phyloP scores from a whole-genome alignment of 2,797 vertebrate genomes.

The Zalophus californianus region DNA sequence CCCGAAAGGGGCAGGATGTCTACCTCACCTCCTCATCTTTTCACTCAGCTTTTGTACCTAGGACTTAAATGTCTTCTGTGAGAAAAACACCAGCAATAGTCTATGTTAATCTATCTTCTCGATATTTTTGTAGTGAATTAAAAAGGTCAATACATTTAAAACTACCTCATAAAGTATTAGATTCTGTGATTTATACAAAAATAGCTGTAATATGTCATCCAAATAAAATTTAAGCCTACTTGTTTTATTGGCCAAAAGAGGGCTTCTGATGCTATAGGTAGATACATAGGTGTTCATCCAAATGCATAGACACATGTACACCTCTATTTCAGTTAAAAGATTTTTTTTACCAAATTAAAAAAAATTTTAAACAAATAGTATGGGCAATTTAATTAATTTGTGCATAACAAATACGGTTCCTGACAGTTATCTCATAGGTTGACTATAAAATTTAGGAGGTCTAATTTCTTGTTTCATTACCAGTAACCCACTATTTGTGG shows the following conservation, averaged over 20 bases:
- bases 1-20: rapidly evolving
- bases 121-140: not conserved
- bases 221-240: not conserved
- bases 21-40: not conserved
- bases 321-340: not conserved
- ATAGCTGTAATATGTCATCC: not conserved
- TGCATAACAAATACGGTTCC: not conserved
- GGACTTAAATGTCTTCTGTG: not conserved
- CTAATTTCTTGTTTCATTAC: not conserved
- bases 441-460: not conserved
- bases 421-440: not conserved
- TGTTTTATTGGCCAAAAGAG: not conserved
- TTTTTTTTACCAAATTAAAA: not conserved
- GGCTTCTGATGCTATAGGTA: not conserved
- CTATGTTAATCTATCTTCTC: not conserved
- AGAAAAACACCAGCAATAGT: not conserved
- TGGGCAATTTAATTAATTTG: not conserved
- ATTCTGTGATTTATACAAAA: not conserved
- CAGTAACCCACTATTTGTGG: not conserved
- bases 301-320: not conserved
- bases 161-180: not conserved
- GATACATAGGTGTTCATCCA: not conserved
- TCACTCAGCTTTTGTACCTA: not conserved
- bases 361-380: not conserved
- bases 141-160: not conserved